phyloP scores from a whole-genome alignment of 2,113 vertebrate genomes.

The Prunella himalayana region DNA sequence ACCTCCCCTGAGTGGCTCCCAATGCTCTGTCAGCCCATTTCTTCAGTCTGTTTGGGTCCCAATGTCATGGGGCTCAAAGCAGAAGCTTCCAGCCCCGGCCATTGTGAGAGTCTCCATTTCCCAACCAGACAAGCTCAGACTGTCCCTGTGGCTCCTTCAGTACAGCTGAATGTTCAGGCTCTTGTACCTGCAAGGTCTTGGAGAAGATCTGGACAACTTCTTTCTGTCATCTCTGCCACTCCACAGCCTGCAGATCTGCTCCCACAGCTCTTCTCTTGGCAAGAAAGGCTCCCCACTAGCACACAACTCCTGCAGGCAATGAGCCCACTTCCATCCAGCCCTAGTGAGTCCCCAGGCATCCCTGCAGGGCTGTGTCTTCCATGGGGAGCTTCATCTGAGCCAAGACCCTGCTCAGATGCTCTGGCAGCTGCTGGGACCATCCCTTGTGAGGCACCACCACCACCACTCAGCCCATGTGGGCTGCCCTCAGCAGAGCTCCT shows the following conservation, averaged over 20 bases:
- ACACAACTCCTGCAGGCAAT: neutral
- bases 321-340: neutral
- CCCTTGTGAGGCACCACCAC: too few species aligned
- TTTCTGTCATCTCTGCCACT: neutral
- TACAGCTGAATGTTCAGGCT: neutral
- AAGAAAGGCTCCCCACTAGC: neutral
- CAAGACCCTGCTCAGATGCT: neutral
- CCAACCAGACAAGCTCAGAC: neutral
- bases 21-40: neutral
- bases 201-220: neutral
- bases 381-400: neutral
- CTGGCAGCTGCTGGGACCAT: neutral
- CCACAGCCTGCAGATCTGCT: neutral
- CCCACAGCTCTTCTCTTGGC: neutral
- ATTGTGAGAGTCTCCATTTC: neutral
- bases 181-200: neutral
- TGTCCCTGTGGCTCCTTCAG: neutral
- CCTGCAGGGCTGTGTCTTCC: neutral
- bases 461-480: accelerated
- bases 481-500: neutral
- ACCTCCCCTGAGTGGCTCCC: neutral
- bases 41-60: neutral
- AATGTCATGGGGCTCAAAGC: neutral
- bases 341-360: neutral
- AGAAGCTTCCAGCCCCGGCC: neutral